Percentiles rank a stretch among this genome's conserved stretches.
Conservation (phyloP, 1,140 invertebrate genomes). For the Galleria mellonella region DNA sequence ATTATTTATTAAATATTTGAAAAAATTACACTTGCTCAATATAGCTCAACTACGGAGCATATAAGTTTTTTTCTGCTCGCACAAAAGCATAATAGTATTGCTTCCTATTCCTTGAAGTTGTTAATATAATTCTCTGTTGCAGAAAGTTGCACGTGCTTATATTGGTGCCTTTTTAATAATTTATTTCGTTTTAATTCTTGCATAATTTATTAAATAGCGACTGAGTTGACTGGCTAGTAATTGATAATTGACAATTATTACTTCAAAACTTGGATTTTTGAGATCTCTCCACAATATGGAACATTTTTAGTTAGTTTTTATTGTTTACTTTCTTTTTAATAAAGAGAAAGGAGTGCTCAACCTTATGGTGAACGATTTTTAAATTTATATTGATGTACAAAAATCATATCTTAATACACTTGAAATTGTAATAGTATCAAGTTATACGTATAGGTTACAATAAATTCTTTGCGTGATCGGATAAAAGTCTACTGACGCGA, state of each 20-base stretch:
- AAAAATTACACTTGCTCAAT: slow-evolving; percentile 52
- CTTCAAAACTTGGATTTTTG: not conserved
- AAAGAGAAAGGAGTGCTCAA: slow-evolving; percentile 28
- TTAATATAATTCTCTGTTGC: slow-evolving; percentile 9
- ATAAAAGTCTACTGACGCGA: not conserved
- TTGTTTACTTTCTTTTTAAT: slow-evolving; percentile 9
- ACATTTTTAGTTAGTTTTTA: slow-evolving; percentile 8
- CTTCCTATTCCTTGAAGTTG: slow-evolving; percentile 15
- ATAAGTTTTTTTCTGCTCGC: slow-evolving; percentile 39
- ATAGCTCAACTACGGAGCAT: slow-evolving; percentile 46
- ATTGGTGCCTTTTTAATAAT: slow-evolving; percentile 33
- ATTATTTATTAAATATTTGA: slow-evolving; percentile 1
- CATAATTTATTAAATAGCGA: slow-evolving; percentile 1
- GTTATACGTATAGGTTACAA: not conserved
- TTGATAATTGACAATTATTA: not conserved
- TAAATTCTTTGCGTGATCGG: not conserved
- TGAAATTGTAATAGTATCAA: not conserved
- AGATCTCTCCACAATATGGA: slow-evolving; percentile 2
- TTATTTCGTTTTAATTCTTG: slow-evolving; percentile 2
- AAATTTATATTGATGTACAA: slow-evolving; percentile 12
- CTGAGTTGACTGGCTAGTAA: not conserved
- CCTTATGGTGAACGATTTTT: slow-evolving; percentile 22
- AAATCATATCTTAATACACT: slow-evolving; percentile 1
- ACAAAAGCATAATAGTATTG: slow-evolving; percentile 39
- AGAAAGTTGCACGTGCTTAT: slow-evolving; percentile 37